These are phyloP conservation scores for Pseudomyrmex gracilis DNA, from an alignment of 1,140 invertebrate genomes.

Conservation along the genomic window DNA sequence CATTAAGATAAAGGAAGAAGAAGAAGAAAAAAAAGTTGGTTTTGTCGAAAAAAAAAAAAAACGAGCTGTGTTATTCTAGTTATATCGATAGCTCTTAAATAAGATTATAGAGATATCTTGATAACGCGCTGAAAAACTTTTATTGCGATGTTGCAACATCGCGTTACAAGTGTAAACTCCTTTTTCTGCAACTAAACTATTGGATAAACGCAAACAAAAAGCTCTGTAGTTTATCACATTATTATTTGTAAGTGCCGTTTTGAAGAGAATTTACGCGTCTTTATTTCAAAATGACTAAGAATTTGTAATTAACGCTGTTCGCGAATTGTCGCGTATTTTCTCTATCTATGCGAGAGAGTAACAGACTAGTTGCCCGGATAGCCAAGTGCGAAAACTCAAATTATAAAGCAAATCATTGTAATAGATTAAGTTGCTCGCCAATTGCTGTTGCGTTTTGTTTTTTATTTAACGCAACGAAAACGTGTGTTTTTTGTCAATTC, in stretches of 20 bases:
- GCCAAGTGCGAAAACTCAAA: too few species aligned
- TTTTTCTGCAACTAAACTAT: conserved; percentile 28
- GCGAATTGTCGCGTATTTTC: neutral
- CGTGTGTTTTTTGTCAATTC: too few species aligned
- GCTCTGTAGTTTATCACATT: conserved; percentile 2
- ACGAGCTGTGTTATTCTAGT: conserved; percentile 47
- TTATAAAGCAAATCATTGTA: too few species aligned
- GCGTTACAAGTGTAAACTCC: neutral
- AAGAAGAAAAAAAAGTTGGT: conserved; percentile 13
- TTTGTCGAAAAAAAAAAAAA: conserved; percentile 30
- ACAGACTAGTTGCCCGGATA: too few species aligned
- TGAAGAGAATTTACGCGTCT: neutral
- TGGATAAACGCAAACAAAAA: neutral
- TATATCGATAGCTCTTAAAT: conserved; percentile 27
- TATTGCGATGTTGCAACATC: neutral
- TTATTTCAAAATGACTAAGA: neutral
- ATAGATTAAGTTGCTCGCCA: too few species aligned
- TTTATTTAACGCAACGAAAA: too few species aligned
- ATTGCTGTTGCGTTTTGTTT: too few species aligned
- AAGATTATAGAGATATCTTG: conserved; percentile 3
- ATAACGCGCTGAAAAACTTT: conserved; percentile 10
- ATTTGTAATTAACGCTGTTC: neutral
- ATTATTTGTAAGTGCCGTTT: conserved; percentile 4
- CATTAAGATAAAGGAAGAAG: conserved; percentile 12
- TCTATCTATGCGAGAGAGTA: neutral